A percentile compares a stretch with the other conserved stretches of the same genome.
Evolutionary conservation across 2,888 invertebrate genomes (phyloP).

Genomic region (Rotaria socialis): DNA sequence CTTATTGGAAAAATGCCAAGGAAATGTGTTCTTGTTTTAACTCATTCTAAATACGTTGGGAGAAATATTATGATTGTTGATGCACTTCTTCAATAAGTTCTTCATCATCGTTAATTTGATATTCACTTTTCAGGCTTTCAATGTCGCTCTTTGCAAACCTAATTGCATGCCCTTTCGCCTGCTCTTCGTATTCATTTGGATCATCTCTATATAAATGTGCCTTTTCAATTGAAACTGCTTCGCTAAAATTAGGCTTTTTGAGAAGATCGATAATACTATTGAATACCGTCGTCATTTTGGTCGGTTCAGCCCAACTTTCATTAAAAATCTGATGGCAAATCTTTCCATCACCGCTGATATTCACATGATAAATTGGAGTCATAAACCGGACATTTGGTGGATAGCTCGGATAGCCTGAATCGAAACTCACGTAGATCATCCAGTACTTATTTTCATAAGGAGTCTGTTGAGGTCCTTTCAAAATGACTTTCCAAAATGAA

Average conservation of each 20-base stretch:
- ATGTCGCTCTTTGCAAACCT: neutral
- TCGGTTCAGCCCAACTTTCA: neutral
- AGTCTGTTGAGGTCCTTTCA: neutral
- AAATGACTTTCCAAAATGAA: neutral
- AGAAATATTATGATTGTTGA: too few relatives aligned
- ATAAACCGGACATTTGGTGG: neutral
- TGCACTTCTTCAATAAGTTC: too few relatives aligned
- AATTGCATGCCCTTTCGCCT: neutral
- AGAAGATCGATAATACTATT: neutral
- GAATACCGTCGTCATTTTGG: neutral
- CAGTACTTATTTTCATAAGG: neutral
- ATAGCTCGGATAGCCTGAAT: neutral
- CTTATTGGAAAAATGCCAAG: too few relatives aligned
- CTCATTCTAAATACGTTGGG: too few relatives aligned
- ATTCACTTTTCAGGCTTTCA: neutral
- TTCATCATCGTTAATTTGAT: neutral
- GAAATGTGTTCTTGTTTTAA: too few relatives aligned
- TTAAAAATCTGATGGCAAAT: neutral
- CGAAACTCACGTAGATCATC: neutral
- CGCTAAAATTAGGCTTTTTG: neutral
- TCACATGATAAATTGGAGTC: neutral
- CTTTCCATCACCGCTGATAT: constrained; percentile 9
- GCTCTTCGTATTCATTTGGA: neutral
- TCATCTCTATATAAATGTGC: neutral
- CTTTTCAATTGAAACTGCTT: neutral